Evolutionary conservation across 2,797 vertebrate genomes (phyloP), one percentile per base, ranked within the genome.

Genomic region (Lagodon rhomboides): DNA sequence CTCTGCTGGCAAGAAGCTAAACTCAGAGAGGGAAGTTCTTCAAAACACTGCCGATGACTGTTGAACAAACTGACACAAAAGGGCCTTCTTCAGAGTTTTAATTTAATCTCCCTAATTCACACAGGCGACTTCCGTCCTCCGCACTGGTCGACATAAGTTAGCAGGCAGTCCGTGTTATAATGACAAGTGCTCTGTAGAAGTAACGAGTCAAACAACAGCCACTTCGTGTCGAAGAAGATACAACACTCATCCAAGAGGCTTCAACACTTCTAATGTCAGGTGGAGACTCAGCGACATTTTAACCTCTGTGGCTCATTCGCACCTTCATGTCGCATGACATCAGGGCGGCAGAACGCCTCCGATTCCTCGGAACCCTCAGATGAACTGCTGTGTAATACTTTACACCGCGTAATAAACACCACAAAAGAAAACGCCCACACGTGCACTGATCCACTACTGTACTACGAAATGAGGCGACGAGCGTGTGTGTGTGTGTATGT

Each of bases 291-390:
- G 66, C 44, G 43, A 73, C 59, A 15, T 13, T 80, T 59, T 68
- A 47, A 66, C 61, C 76, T 82, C 55, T 71, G 25, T 16, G 49
- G 34, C n/a, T 74, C 44, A 41, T 5, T 77, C 55, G 68, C 85
- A 79, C 74, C 18, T 75, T 55, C 64, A 78, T 51, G 58, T 67
- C 64, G 81, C 18, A 55, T 55, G 69, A 73, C 44, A 13, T 49
- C 20, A 59, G 68, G 67, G 18, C 4, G 17, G 59, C 22, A 73
- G 55, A 79, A 62, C 49, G 55, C n/a, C 12, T 69, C 74, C 38
- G 25, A 55, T 50, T 41, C 41, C 22, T 17, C 68, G 17, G 69
- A 64, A 46, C n/a, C 13, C 20, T 64, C 25, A 46, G 20, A 7
- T 17, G 27, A 74, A 60, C 50, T n/a, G 46, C 23, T 22, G 22